Percentiles rank a stretch among this genome's conserved stretches.
Evolutionary conservation across 2,113 vertebrate genomes (phyloP).

Genomic region (Mola mola): DNA sequence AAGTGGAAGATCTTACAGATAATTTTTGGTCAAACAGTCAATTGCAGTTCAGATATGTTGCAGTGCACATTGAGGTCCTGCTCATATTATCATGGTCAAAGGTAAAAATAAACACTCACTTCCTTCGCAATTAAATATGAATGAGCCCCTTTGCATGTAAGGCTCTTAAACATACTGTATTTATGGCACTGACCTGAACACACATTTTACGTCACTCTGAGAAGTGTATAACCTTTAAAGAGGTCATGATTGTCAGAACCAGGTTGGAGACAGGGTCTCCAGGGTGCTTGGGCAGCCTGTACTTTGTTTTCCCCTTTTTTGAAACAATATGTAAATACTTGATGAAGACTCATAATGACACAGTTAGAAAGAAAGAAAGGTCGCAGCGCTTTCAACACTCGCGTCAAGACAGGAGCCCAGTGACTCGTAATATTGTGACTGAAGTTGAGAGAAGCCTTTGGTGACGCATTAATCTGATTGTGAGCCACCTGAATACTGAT

Average conservation of each 20-base stretch:
- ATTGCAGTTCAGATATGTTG: slow-evolving; percentile 24
- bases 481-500: slow-evolving; percentile 39
- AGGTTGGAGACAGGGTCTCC: slow-evolving; percentile 13
- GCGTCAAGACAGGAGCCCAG: slow-evolving; percentile 29
- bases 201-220: not conserved
- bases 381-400: slow-evolving; percentile 44
- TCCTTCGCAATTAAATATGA: slow-evolving; percentile 53
- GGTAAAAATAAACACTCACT: slow-evolving; percentile 59
- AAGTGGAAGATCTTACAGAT: not conserved
- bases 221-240: slow-evolving; percentile 30
- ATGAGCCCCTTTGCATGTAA: slow-evolving; percentile 51
- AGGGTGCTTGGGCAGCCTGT: not conserved
- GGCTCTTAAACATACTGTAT: slow-evolving; percentile 46
- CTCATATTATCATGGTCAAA: slow-evolving; percentile 32
- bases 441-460: slow-evolving; percentile 32
- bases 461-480: slow-evolving; percentile 36
- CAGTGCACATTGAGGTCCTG: slow-evolving; percentile 17
- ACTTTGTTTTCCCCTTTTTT: not conserved
- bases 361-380: slow-evolving; percentile 54
- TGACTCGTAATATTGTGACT: slow-evolving; percentile 31
- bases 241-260: slow-evolving; percentile 27
- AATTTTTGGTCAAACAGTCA: slow-evolving; percentile 12
- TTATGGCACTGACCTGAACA: slow-evolving; percentile 26
- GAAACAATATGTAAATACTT: slow-evolving; percentile 24
- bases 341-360: slow-evolving; percentile 44